A percentile compares a stretch with the other conserved stretches of the same genome.
Conservation (phyloP, 2,113 vertebrate genomes). For the Esox niger region DNA sequence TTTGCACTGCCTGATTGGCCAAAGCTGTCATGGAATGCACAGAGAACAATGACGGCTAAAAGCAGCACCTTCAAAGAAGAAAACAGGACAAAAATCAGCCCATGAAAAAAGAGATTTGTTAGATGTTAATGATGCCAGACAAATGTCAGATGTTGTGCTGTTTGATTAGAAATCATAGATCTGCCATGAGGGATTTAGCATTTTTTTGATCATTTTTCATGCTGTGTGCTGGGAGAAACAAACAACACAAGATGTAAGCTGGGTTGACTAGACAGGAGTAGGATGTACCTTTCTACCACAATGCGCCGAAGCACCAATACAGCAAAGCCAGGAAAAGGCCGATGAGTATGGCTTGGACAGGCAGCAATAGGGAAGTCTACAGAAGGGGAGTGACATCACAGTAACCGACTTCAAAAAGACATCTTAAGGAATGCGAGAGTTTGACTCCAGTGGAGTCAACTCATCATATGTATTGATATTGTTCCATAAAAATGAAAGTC, state of each 20-base stretch:
- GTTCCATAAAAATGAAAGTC: conserved; percentile 5
- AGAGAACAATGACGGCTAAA: conserved; percentile 22
- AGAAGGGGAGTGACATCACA: conserved; percentile 98
- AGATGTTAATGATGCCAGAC: conserved; percentile 66
- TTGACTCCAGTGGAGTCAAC: conserved; percentile 32
- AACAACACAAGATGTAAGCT: conserved; percentile 75
- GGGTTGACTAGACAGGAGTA: conserved; percentile 72
- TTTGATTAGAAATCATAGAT: conserved; percentile 56
- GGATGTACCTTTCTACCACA: conserved; percentile 99
- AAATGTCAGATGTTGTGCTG: conserved; percentile 73
- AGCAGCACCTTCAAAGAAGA: conserved; percentile 26
- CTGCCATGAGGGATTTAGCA: conserved; percentile 21
- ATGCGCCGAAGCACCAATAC: conserved; percentile 99
- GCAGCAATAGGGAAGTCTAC: conserved; percentile 97
- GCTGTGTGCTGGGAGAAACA: conserved; percentile 77
- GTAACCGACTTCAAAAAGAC: conserved; percentile 82
- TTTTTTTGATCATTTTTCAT: conserved; percentile 64
- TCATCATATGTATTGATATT: conserved; percentile 23
- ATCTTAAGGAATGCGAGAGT: conserved; percentile 45
- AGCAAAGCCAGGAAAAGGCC: conserved; percentile 99
- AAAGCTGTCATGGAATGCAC: conserved; percentile 18
- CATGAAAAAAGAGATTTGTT: conserved; percentile 37
- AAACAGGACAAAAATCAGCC: conserved; percentile 37
- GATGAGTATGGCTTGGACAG: conserved; percentile 98
- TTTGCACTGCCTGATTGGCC: conserved; percentile 23